Percentiles rank a stretch among this genome's conserved stretches.
These are phyloP conservation scores for Paraescarpia echinospica DNA, from an alignment of 1,140 invertebrate species.

Conservation along the genomic window DNA sequence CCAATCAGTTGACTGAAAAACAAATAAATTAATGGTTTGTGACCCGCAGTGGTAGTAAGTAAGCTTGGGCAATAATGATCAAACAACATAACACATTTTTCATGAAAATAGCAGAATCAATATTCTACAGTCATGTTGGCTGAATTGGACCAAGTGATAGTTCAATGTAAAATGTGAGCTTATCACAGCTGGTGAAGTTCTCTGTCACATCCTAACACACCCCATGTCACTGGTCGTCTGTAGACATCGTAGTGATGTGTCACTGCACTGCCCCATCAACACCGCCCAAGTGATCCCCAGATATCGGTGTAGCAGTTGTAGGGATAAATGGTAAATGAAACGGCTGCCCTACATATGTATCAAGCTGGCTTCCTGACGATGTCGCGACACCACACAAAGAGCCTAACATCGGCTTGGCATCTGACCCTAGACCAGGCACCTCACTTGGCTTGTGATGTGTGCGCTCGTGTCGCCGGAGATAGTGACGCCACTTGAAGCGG, in stretches of 20 bases:
- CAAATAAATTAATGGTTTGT: background rate
- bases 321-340: background rate
- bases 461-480: background rate
- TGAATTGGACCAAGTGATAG: background rate
- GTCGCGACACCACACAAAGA: background rate
- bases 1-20: background rate
- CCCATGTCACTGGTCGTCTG: background rate
- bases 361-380: background rate
- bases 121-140: background rate
- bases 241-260: background rate
- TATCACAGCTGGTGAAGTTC: background rate
- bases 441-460: background rate
- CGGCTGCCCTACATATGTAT: background rate
- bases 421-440: background rate
- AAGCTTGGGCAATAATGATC: background rate
- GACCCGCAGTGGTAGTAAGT: background rate
- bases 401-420: background rate
- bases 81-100: background rate
- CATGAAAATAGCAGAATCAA: background rate
- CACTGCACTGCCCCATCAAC: background rate
- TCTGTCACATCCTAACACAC: background rate
- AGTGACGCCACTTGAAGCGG: constrained; percentile 21
- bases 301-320: background rate
- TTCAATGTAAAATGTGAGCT: background rate
- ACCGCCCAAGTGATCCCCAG: background rate